Evolutionary conservation across 2,888 invertebrate genomes (phyloP).

Genomic region (Hybos culiciformis): DNA sequence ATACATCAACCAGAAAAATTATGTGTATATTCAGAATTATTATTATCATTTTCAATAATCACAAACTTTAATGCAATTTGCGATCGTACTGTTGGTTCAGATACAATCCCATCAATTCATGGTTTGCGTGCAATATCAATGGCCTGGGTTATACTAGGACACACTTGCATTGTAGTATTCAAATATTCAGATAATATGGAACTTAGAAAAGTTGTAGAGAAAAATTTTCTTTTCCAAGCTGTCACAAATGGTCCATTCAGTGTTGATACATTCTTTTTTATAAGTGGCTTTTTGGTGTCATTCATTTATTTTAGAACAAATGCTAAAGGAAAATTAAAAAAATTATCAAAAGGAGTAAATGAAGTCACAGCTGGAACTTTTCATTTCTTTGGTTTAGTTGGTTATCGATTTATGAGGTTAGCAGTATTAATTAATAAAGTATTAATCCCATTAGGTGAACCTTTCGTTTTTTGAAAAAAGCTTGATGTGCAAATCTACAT

Average conservation of each 20-base stretch:
- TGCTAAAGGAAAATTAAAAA: constrained; percentile 56
- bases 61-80: constrained; percentile 68
- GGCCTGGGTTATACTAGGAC: constrained; percentile 59
- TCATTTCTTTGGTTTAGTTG: constrained; percentile 62
- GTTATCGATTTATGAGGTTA: constrained; percentile 64
- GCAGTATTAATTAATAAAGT: no score
- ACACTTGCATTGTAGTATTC: constrained; percentile 65
- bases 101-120: constrained; percentile 63
- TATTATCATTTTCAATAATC: constrained; percentile 64
- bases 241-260: constrained; percentile 67
- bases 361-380: constrained; percentile 48
- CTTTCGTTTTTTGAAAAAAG: not conserved
- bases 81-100: constrained; percentile 65
- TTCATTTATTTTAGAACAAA: constrained; percentile 72
- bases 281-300: constrained; percentile 71
- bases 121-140: constrained; percentile 52
- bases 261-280: constrained; percentile 72
- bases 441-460: not conserved
- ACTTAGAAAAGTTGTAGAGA: constrained; percentile 53
- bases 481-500: not conserved
- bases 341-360: constrained; percentile 47
- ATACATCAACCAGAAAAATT: constrained; percentile 38
- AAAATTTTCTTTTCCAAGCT: constrained; percentile 66
- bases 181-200: constrained; percentile 78
- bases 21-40: constrained; percentile 41